These are phyloP conservation scores for Drosophila asahinai DNA, from an alignment of 1,140 invertebrate species.

Conservation along the genomic window DNA sequence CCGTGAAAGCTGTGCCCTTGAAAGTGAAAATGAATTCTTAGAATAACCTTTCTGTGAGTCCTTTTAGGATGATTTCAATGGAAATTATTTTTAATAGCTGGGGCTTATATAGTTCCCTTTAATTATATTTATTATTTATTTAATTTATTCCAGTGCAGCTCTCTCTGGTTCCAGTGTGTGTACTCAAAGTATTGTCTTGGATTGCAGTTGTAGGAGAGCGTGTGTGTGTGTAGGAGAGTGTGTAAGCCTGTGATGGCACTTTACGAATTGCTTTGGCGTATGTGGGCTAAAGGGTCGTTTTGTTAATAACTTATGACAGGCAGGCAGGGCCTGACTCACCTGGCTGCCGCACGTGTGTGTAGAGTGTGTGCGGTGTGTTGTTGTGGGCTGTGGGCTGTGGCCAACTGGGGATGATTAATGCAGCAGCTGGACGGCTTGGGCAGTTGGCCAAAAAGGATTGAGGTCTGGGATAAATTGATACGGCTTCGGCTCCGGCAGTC, in stretches of 20 bases:
- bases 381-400: slow-evolving; percentile 45
- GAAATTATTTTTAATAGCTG: too few species aligned
- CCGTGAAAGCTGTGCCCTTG: not conserved
- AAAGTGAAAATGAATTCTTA: not conserved
- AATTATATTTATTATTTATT: not conserved
- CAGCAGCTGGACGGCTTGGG: slow-evolving; percentile 60
- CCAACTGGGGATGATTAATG: slow-evolving; percentile 71
- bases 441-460: slow-evolving; percentile 69
- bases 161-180: not conserved
- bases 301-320: slow-evolving; percentile 81
- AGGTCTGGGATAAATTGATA: slow-evolving; percentile 51
- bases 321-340: slow-evolving; percentile 18
- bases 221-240: slow-evolving; percentile 11
- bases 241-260: slow-evolving; percentile 57
- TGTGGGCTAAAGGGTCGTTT: slow-evolving; percentile 66
- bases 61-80: not conserved
- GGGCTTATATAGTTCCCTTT: too few species aligned
- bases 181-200: slow-evolving; percentile 55
- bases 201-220: slow-evolving; percentile 18
- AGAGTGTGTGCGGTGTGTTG: slow-evolving; percentile 25
- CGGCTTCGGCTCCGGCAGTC: slow-evolving; percentile 5
- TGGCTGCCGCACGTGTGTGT: slow-evolving; percentile 19
- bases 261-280: slow-evolving; percentile 69
- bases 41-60: not conserved
- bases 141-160: slow-evolving; percentile 1